Evolutionary conservation across 1,140 invertebrate species (phyloP).

Genomic region (Platorchestia sp.): DNA sequence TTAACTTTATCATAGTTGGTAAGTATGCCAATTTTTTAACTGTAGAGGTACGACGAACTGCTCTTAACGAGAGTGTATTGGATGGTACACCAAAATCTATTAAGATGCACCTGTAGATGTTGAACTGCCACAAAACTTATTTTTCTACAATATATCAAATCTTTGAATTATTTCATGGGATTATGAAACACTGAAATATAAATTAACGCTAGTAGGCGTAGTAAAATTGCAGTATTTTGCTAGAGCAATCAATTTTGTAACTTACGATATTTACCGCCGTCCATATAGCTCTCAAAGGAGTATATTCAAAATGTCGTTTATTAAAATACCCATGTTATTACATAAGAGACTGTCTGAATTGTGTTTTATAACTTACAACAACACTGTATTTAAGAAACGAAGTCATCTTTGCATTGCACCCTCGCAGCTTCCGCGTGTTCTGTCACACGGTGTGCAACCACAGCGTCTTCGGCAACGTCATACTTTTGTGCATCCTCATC

Average conservation of each 20-base stretch:
- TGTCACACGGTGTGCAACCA: conserved; percentile 98
- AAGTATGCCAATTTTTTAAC: background rate
- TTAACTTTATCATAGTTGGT: background rate
- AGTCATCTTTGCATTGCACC: background rate
- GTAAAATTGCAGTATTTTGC: background rate
- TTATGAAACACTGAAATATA: background rate
- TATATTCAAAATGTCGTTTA: background rate
- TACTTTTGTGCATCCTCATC: conserved; percentile 97
- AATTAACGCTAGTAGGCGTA: background rate
- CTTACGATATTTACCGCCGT: background rate
- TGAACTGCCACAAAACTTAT: background rate
- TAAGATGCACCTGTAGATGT: background rate
- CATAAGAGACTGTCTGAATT: conserved; percentile 2
- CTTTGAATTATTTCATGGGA: background rate
- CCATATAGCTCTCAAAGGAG: background rate
- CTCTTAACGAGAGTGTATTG: too few species aligned
- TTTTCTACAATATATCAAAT: background rate
- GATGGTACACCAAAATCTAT: background rate
- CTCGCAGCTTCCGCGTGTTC: conserved; percentile 91
- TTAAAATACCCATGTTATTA: background rate
- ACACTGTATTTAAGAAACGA: background rate
- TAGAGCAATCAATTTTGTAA: background rate
- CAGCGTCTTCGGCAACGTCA: conserved; percentile 94
- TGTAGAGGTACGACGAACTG: background rate
- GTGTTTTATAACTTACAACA: background rate